Conservation (phyloP, 2,888 invertebrate genomes). For the Pinctada fucata region DNA sequence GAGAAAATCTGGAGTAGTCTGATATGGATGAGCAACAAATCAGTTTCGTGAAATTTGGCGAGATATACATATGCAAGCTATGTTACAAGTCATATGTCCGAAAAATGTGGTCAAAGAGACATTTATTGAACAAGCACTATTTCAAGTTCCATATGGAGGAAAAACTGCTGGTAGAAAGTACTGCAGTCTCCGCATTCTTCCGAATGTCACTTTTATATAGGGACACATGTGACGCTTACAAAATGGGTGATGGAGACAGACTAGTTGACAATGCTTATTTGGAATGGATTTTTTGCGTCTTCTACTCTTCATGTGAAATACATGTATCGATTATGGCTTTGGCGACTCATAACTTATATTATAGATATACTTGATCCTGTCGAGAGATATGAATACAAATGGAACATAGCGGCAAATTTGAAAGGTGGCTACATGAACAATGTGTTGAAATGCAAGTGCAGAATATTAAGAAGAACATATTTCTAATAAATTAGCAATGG, state of each 20-base stretch:
- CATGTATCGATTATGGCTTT: conserved; percentile 10
- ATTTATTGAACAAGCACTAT: not conserved
- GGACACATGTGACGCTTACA: not conserved
- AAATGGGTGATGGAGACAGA: conserved; percentile 21
- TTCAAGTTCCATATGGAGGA: not conserved
- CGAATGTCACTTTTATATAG: not conserved
- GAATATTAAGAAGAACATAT: not conserved
- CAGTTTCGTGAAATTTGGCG: not conserved
- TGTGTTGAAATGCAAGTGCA: conserved; percentile 32
- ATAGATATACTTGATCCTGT: conserved; percentile 8
- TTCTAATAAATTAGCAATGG: too few species aligned
- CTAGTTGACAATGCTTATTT: conserved; percentile 8
- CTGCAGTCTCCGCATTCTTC: not conserved
- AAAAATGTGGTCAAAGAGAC: not conserved
- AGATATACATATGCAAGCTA: not conserved
- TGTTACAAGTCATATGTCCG: not conserved
- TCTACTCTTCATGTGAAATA: conserved; percentile 20
- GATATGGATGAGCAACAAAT: not conserved
- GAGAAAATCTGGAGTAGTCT: not conserved
- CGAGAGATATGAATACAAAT: conserved; percentile 27
- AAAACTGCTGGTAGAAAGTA: not conserved
- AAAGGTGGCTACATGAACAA: conserved; percentile 24
- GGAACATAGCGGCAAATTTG: conserved; percentile 27
- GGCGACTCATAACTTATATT: conserved; percentile 12
- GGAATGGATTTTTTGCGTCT: conserved; percentile 13